Conservation (phyloP, 2,113 vertebrate species). For the Pseudonaja textilis region DNA sequence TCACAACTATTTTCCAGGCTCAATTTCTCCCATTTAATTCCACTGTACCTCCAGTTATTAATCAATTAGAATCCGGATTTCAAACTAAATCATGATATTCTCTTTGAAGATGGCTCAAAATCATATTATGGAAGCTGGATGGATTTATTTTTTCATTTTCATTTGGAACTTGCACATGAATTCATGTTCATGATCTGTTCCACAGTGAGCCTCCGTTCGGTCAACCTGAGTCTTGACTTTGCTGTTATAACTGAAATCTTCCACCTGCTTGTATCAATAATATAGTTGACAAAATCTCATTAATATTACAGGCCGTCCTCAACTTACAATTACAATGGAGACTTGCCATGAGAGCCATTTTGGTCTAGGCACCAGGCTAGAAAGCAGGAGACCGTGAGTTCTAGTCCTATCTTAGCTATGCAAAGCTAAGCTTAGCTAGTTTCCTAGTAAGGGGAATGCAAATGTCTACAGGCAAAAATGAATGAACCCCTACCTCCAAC, state of each 20-base stretch:
- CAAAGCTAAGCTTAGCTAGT: too few species aligned
- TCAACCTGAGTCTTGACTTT: not conserved
- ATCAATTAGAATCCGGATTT: not conserved
- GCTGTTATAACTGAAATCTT: not conserved
- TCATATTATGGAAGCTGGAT: not conserved
- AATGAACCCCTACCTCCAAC: not conserved
- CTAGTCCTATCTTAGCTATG: too few species aligned
- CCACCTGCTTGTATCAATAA: not conserved
- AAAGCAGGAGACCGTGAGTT: too few species aligned
- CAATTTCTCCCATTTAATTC: not conserved
- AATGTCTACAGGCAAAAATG: not conserved
- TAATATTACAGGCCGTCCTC: not conserved
- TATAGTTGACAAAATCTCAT: not conserved
- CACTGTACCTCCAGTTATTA: not conserved
- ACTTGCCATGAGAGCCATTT: too few species aligned
- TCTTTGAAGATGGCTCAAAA: not conserved
- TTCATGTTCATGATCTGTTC: not conserved
- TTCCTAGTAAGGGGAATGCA: not conserved
- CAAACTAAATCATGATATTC: not conserved
- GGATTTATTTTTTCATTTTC: not conserved
- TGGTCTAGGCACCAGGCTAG: too few species aligned
- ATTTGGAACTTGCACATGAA: not conserved
- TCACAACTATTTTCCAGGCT: not conserved
- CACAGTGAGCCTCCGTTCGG: not conserved
- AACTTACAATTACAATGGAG: too few species aligned